Percentiles rank a stretch among this genome's conserved stretches.
Evolutionary conservation across 1,140 invertebrate genomes (phyloP).

Genomic region (Drosophila nannoptera): DNA sequence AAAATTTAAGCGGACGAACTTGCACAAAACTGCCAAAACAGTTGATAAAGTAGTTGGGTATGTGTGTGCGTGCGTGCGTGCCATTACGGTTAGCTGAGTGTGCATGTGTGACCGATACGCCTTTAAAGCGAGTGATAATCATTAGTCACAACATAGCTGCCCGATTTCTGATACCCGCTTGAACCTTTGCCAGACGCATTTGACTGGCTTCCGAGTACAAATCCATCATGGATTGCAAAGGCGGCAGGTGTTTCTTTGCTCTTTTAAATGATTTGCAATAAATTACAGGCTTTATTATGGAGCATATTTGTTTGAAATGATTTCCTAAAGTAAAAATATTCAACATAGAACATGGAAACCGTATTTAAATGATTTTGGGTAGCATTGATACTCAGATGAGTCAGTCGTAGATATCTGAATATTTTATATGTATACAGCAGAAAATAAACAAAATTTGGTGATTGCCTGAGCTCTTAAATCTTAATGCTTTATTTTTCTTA

Average conservation of each 20-base stretch:
- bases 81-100: neutral
- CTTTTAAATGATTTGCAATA: no score
- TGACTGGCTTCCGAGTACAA: neutral
- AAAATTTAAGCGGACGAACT: slow-evolving; percentile 8
- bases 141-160: slow-evolving; percentile 59
- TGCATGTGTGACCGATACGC: slow-evolving; percentile 51
- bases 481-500: slow-evolving; percentile 61
- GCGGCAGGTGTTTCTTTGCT: no score
- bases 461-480: neutral
- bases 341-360: no score
- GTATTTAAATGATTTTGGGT: slow-evolving; percentile 3
- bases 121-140: slow-evolving; percentile 59
- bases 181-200: neutral
- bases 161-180: neutral
- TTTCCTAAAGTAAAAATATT: neutral
- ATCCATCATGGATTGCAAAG: no score
- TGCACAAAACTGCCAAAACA: slow-evolving; percentile 28
- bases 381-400: slow-evolving; percentile 38
- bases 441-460: neutral
- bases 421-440: neutral
- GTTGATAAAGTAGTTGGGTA: slow-evolving; percentile 43
- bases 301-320: neutral
- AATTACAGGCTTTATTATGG: neutral
- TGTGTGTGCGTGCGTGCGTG: slow-evolving; percentile 13
- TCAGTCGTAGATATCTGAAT: slow-evolving; percentile 38